These are phyloP conservation scores for Mormyrus hasselquistii DNA, from an alignment of 2,797 vertebrate genomes.

Conservation along the genomic window DNA sequence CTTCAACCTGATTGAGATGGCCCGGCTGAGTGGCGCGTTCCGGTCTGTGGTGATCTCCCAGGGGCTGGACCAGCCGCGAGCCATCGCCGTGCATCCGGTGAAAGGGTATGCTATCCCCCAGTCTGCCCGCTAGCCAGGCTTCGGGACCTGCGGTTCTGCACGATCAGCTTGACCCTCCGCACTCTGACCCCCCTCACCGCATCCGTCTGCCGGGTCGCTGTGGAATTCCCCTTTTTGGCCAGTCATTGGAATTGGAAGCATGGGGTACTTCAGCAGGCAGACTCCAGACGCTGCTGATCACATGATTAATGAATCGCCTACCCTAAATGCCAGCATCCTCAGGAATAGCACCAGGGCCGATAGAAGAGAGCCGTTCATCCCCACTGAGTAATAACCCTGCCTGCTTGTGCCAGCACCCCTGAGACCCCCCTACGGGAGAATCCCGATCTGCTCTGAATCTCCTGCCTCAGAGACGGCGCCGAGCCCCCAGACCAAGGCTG, in stretches of 20 bases:
- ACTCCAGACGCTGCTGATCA: background rate
- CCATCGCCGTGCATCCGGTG: constrained; percentile 71
- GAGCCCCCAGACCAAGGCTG: background rate
- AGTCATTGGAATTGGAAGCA: background rate
- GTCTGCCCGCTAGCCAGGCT: background rate
- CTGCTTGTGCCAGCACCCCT: background rate
- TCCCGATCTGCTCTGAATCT: background rate
- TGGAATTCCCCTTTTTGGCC: background rate
- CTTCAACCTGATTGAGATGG: constrained; percentile 75
- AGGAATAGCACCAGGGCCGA: background rate
- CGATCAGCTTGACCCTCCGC: background rate
- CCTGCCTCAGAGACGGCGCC: too few species aligned
- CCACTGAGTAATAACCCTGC: background rate
- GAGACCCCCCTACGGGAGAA: background rate
- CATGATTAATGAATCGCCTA: constrained; percentile 19
- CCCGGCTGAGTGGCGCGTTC: constrained; percentile 73
- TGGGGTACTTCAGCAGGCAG: background rate
- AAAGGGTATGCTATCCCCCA: constrained; percentile 64
- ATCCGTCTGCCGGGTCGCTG: background rate
- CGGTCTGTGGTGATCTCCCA: constrained; percentile 71
- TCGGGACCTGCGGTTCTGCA: background rate
- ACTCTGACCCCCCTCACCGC: background rate
- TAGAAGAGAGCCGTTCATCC: constrained; percentile 18
- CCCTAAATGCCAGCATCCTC: constrained; percentile 1
- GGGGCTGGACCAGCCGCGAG: constrained; percentile 74